Conservation (phyloP, 2,113 vertebrate species). For the Dryoscopus gambensis region DNA sequence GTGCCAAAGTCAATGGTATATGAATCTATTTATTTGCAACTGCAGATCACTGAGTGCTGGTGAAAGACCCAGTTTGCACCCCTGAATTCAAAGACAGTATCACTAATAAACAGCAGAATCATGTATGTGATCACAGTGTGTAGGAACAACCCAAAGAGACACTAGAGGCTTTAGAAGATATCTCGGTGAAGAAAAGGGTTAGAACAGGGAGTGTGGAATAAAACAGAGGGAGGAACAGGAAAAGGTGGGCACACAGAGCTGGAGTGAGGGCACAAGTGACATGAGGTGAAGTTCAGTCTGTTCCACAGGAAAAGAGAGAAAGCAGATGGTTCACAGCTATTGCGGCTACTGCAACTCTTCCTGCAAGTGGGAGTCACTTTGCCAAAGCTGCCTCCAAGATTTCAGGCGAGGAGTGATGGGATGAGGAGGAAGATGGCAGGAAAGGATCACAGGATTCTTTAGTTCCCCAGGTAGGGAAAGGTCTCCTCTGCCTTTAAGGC, state of each 20-base stretch:
- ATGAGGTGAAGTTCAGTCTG: background rate
- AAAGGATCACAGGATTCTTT: background rate
- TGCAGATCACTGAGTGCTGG: background rate
- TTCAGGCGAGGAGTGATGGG: background rate
- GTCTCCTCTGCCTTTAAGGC: background rate
- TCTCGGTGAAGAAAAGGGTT: background rate
- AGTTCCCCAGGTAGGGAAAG: background rate
- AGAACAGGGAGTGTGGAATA: background rate
- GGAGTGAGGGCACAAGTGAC: background rate
- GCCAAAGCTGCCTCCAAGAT: background rate
- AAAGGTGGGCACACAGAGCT: background rate
- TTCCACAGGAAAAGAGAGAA: background rate
- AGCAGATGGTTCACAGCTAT: background rate
- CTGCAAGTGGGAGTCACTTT: background rate
- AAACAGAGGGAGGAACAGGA: background rate
- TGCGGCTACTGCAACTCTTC: background rate
- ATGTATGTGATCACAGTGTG: background rate
- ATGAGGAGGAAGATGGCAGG: background rate
- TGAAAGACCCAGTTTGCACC: background rate
- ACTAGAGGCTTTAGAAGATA: background rate
- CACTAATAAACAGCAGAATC: background rate
- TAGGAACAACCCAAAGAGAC: background rate
- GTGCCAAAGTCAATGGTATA: background rate
- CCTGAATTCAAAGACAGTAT: background rate
- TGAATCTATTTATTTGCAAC: background rate